phyloP scores from a whole-genome alignment of 2,797 vertebrate genomes.

The Falco columbarius region DNA sequence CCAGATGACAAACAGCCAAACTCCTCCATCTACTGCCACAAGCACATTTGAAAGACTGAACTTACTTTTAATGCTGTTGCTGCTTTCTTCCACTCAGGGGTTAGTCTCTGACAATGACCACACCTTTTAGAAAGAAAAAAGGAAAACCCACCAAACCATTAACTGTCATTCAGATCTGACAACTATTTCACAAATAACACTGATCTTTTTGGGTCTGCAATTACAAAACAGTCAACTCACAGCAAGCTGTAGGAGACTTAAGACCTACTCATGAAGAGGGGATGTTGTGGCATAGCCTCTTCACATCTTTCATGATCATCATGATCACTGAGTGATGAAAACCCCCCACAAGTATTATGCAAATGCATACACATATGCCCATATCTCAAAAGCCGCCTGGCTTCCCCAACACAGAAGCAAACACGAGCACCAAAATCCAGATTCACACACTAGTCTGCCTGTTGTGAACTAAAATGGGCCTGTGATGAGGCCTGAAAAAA shows the following conservation, averaged over 20 bases:
- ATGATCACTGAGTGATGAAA: neutral
- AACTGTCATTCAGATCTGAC: neutral
- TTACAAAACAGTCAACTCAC: neutral
- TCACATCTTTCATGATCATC: too few species aligned
- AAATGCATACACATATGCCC: neutral
- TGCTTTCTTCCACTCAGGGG: constrained; percentile 95
- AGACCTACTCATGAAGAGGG: neutral
- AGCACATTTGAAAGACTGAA: neutral
- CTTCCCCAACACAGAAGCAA: neutral
- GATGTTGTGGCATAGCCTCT: too few species aligned
- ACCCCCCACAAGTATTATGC: neutral
- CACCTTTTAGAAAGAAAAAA: constrained; percentile 81
- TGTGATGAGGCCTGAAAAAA: neutral
- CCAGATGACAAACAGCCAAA: neutral
- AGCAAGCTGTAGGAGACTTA: neutral
- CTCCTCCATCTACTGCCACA: neutral
- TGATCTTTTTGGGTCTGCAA: neutral
- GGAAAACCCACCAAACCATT: neutral
- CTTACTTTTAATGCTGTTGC: constrained; percentile 94
- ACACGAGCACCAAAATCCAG: neutral
- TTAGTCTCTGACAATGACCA: constrained; percentile 91
- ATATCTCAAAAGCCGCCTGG: neutral
- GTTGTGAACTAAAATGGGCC: neutral
- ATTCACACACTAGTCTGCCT: neutral
- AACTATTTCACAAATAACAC: neutral